Base-by-base conservation (phyloP, 1,140 invertebrate species). In the Drosophila grimshawi region DNA sequence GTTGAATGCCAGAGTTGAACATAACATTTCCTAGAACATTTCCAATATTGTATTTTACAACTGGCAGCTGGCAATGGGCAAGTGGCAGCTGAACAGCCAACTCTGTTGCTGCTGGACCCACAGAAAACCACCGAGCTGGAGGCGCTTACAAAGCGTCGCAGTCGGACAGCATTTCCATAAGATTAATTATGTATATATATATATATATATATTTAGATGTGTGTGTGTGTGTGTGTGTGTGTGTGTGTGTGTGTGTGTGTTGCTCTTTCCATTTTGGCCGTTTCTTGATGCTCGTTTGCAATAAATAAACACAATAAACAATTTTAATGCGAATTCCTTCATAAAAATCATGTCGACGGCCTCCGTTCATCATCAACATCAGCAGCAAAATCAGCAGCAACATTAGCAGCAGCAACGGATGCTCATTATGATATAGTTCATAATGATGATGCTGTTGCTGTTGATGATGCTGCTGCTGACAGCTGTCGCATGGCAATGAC, bases 291-390 rank as follows among this genome's bases (percentile, higher is more conserved):
- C 76, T 79, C 76, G 83, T 82, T 86, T 81, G 80, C 77, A 88
- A 88, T 88, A 89, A 88, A 88, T 88, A 88, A 88, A 88, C 83
- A 88, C 80, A 88, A 80, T 88, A 83, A 89, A 88, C 85, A 89
- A 80, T 89, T 89, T 88, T 89, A 88, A 89, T 88, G 83, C 85
- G 83, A 88, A 88, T 88, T 88, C 83, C 69, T 88, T 80, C 80
- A 88, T 78, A 77, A 88, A 86, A 86, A 68, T 80, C 76, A 88
- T 75, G 60, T 81, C 71, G 76, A 82, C 69, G 56, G 67, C 32
- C 52, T 46, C 51, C 43, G 39, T 35, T 53, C 29, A 52, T 68
- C 35, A 61, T 67, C 35, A 53, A 7, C 29, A 30, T 49, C 6
- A 8, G 5, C 33, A 62, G 11, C 19, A 51, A n/a, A 49, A 43